Conservation (phyloP, 2,797 vertebrate genomes). For the Cyprinodon diabolis region DNA sequence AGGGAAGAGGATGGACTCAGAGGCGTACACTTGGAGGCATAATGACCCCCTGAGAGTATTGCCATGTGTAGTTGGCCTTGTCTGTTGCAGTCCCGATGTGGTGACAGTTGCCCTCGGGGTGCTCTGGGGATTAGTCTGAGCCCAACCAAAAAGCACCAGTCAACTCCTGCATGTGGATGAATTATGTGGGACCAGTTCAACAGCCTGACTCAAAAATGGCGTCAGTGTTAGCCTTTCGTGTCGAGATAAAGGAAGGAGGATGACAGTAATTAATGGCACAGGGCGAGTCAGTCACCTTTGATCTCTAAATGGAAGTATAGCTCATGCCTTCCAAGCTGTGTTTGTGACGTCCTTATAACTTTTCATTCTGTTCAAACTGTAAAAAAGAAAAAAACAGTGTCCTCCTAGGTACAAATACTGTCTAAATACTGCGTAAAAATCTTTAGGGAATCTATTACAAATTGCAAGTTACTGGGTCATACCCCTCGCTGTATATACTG, state of each 20-base stretch:
- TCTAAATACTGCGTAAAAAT: conserved; percentile 17
- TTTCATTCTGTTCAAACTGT: conserved; percentile 33
- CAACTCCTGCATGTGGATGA: conserved; percentile 44
- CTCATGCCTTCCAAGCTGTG: conserved; percentile 68
- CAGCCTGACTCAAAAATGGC: conserved; percentile 31
- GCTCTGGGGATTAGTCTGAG: conserved; percentile 45
- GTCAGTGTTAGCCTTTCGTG: conserved; percentile 37
- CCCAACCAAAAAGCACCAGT: conserved; percentile 43
- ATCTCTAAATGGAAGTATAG: conserved; percentile 63
- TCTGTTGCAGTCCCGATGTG: conserved; percentile 64
- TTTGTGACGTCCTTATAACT: conserved; percentile 49
- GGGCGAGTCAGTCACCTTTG: conserved; percentile 65
- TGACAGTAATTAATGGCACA: conserved; percentile 54
- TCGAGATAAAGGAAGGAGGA: conserved; percentile 27
- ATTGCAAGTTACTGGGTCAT: not conserved
- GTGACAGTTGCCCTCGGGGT: conserved; percentile 72
- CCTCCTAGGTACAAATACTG: conserved; percentile 30
- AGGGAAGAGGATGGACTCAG: conserved; percentile 66
- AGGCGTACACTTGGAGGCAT: conserved; percentile 46
- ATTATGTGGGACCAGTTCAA: conserved; percentile 60
- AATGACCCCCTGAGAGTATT: conserved; percentile 69
- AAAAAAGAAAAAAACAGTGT: conserved; percentile 29
- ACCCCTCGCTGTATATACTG: not conserved
- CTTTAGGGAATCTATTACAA: not conserved
- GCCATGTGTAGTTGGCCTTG: conserved; percentile 72